phyloP scores from a whole-genome alignment of 2,113 vertebrate genomes.

The Platichthys flesus region DNA sequence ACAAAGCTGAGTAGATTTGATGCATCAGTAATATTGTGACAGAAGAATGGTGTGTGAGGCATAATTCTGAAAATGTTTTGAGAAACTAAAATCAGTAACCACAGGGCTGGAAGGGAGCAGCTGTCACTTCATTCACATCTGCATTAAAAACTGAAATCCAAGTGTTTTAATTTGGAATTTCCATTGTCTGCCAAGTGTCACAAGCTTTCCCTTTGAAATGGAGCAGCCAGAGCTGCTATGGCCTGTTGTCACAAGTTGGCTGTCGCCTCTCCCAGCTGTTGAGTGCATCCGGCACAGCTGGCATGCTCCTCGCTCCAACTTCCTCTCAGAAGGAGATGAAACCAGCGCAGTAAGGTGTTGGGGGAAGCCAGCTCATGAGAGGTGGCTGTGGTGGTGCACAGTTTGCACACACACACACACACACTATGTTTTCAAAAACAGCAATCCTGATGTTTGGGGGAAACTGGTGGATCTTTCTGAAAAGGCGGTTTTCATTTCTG shows the following conservation, averaged over 20 bases:
- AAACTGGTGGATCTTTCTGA: background rate
- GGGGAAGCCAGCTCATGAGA: constrained; percentile 10
- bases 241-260: constrained; percentile 44
- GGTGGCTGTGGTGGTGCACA: background rate
- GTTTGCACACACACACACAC: background rate
- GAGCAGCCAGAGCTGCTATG: constrained; percentile 34
- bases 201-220: constrained; percentile 54
- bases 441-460: background rate
- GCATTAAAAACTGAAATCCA: constrained; percentile 45
- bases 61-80: background rate
- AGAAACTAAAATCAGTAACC: no score
- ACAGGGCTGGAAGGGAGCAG: no score
- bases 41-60: background rate
- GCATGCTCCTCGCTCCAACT: constrained; percentile 44
- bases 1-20: no score
- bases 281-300: constrained; percentile 59
- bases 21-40: background rate
- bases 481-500: background rate
- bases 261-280: constrained; percentile 63
- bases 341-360: constrained; percentile 26
- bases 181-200: constrained; percentile 38
- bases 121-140: constrained; percentile 28
- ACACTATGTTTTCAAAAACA: constrained; percentile 8
- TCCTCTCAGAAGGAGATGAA: constrained; percentile 32
- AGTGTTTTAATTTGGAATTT: constrained; percentile 41